phyloP scores from a whole-genome alignment of 2,888 invertebrate genomes.

The Nemapogon koenigi region DNA sequence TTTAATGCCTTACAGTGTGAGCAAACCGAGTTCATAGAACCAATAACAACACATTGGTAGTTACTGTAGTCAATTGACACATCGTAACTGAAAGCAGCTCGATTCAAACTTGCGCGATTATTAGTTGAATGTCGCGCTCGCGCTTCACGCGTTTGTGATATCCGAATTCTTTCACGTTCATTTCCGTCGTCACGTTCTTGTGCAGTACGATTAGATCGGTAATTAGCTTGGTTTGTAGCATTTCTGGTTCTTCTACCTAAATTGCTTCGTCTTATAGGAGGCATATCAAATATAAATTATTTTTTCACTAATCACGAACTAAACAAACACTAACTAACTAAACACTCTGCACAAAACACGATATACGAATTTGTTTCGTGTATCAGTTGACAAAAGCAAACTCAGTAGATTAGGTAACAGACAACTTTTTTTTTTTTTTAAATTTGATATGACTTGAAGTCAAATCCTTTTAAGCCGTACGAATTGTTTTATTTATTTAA shows the following conservation, averaged over 20 bases:
- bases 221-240: constrained; percentile 25
- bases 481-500: too few species aligned
- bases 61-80: constrained; percentile 7
- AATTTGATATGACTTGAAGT: constrained; percentile 17
- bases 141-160: constrained; percentile 21
- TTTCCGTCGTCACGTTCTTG: constrained; percentile 22
- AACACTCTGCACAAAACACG: constrained; percentile 16
- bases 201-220: constrained; percentile 23
- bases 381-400: too few species aligned
- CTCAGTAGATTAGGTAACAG: constrained; percentile 16
- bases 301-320: constrained; percentile 4
- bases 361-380: constrained; percentile 16
- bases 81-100: constrained; percentile 8
- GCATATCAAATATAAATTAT: constrained; percentile 3
- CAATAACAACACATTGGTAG: constrained; percentile 7
- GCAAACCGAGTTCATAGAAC: constrained; percentile 14
- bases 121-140: constrained; percentile 18
- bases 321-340: constrained; percentile 8
- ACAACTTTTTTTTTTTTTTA: constrained; percentile 12
- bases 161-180: constrained; percentile 22
- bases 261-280: constrained; percentile 16
- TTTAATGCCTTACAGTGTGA: constrained; percentile 23
- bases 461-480: constrained; percentile 4
- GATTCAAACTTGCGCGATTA: constrained; percentile 19
- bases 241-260: constrained; percentile 24